Conservation (phyloP, 2,797 vertebrate species). For the Heteromormyrus szaboi region DNA sequence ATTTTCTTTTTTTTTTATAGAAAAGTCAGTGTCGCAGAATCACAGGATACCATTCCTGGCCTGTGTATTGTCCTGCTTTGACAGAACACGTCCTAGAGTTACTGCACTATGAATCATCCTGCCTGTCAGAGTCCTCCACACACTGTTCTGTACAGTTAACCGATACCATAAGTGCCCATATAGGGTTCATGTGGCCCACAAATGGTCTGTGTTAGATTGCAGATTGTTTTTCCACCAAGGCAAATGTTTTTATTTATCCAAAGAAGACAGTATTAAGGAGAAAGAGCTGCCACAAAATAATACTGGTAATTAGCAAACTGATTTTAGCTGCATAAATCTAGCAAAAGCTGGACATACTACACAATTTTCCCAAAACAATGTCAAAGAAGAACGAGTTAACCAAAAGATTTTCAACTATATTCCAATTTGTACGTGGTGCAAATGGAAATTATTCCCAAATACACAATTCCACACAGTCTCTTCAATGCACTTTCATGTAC, state of each 20-base stretch:
- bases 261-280: not conserved
- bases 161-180: slow-evolving; percentile 9
- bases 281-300: not conserved
- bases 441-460: not conserved
- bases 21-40: not conserved
- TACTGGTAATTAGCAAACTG: not conserved
- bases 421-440: not conserved
- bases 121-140: slow-evolving; percentile 28
- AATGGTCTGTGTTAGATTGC: slow-evolving; percentile 50
- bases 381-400: not conserved
- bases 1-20: not conserved
- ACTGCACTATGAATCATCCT: slow-evolving; percentile 33
- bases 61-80: slow-evolving; percentile 1
- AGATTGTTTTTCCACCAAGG: slow-evolving; percentile 38
- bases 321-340: not conserved
- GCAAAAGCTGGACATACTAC: not conserved
- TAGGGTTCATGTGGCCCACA: slow-evolving; percentile 6
- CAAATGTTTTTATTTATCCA: slow-evolving; percentile 10
- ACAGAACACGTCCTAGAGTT: slow-evolving; percentile 26
- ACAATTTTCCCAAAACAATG: not conserved
- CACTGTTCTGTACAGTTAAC: slow-evolving; percentile 36
- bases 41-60: not conserved
- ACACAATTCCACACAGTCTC: not conserved
- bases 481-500: not conserved
- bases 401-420: not conserved